Conservation (phyloP, 2,113 vertebrate species). For the Spizaetus ornatus region DNA sequence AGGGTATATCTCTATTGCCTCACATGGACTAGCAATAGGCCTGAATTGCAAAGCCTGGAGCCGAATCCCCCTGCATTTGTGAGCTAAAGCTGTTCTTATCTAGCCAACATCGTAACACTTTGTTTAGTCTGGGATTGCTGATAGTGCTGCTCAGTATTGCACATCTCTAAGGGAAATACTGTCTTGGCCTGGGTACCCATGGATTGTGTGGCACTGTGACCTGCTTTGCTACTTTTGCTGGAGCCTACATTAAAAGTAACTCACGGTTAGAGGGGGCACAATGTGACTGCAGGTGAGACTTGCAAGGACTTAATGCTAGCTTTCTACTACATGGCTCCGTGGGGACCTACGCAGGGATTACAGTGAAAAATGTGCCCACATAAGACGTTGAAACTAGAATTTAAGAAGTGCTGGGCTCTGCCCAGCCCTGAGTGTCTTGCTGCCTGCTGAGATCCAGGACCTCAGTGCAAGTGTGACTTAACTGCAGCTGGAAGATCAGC, state of each 20-base stretch:
- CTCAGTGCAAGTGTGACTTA: accelerated
- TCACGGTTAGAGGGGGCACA: background rate
- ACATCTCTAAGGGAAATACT: background rate
- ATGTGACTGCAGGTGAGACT: background rate
- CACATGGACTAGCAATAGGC: background rate
- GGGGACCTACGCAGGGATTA: background rate
- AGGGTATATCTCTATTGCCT: background rate
- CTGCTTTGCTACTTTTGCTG: background rate
- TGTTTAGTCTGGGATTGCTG: background rate
- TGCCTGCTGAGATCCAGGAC: background rate
- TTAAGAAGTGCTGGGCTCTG: background rate
- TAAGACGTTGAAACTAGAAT: background rate
- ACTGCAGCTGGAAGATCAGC: background rate
- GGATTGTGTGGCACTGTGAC: background rate
- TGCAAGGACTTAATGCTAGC: background rate
- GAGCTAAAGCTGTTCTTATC: background rate
- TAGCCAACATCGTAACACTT: accelerated
- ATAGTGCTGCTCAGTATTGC: background rate
- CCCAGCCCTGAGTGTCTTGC: background rate
- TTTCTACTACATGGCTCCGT: background rate
- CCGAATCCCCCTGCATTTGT: background rate
- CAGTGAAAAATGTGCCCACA: background rate
- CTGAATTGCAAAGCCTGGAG: background rate
- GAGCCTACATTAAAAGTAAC: background rate
- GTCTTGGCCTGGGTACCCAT: background rate